Percentiles rank a stretch among this genome's conserved stretches.
Conservation (phyloP, 2,113 vertebrate genomes). For the Stictonetta naevosa region DNA sequence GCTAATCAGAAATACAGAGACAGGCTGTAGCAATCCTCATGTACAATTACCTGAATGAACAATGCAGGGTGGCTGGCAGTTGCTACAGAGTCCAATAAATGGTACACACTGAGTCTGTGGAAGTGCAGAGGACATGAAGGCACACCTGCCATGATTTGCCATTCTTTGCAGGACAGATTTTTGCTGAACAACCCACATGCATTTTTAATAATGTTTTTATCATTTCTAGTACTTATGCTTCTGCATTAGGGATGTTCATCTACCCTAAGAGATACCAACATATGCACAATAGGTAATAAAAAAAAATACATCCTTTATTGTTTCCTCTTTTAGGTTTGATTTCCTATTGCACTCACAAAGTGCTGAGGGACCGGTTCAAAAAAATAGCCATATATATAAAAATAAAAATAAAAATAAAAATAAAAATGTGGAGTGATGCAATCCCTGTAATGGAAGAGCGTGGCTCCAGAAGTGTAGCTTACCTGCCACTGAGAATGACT, state of each 20-base stretch:
- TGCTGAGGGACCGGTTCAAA: not conserved
- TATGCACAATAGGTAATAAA: not conserved
- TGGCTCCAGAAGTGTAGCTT: not conserved
- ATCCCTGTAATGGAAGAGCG: not conserved
- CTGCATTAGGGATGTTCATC: not conserved
- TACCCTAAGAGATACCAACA: not conserved
- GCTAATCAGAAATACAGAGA: not conserved
- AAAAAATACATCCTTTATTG: not conserved
- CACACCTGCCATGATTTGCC: not conserved
- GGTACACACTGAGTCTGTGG: fast-evolving
- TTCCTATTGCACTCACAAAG: not conserved
- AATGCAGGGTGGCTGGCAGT: not conserved
- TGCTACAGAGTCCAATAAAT: not conserved
- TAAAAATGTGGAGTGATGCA: not conserved
- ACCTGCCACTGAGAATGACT: not conserved
- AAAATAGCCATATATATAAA: too few species aligned
- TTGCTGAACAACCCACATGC: not conserved
- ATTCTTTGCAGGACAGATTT: not conserved
- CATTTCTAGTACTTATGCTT: not conserved
- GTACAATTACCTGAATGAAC: fast-evolving
- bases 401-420: not conserved
- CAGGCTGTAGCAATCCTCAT: not conserved
- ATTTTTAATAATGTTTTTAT: not conserved
- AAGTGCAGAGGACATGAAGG: not conserved
- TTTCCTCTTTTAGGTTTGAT: not conserved